Conservation (phyloP, 1,140 invertebrate genomes). For the Drosophila asahinai region DNA sequence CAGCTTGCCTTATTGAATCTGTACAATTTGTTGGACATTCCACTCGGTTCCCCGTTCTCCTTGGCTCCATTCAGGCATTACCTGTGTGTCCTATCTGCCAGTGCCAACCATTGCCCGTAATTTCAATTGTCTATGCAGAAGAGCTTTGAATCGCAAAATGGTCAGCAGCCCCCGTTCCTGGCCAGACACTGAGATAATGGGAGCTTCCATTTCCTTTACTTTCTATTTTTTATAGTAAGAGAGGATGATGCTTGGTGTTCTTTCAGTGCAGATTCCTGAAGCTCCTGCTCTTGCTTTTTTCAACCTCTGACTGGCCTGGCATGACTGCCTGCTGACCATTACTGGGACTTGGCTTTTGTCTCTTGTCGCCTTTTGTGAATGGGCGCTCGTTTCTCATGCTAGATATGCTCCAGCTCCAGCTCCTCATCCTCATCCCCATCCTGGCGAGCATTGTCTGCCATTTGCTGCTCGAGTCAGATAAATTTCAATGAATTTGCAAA, state of each 20-base stretch:
- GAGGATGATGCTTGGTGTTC: not conserved
- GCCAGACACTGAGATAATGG: conserved; percentile 1
- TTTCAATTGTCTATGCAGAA: conserved; percentile 82
- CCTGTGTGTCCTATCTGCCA: conserved; percentile 23
- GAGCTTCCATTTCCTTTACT: too few species aligned
- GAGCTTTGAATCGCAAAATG: conserved; percentile 74
- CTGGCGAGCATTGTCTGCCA: conserved; percentile 37
- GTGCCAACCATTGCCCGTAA: conserved; percentile 35
- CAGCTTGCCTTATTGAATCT: conserved; percentile 69
- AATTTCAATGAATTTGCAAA: conserved; percentile 80
- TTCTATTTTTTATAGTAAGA: not conserved
- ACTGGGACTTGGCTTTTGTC: conserved; percentile 65
- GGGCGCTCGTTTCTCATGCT: conserved; percentile 28
- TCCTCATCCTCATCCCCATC: not conserved
- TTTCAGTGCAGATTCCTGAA: conserved; percentile 5
- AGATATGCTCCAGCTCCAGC: not conserved
- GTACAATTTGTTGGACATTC: conserved; percentile 74
- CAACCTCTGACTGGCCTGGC: conserved; percentile 10
- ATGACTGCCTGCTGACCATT: conserved; percentile 32
- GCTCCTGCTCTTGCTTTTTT: conserved; percentile 12
- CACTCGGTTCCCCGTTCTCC: not conserved
- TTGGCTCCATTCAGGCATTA: conserved; percentile 1
- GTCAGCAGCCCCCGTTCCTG: conserved; percentile 45
- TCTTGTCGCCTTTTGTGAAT: conserved; percentile 56
- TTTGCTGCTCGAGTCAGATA: conserved; percentile 60